A percentile compares a stretch with the other conserved stretches of the same genome.
Conservation (phyloP, 2,888 invertebrate species). For the Sesia bembeciformis region DNA sequence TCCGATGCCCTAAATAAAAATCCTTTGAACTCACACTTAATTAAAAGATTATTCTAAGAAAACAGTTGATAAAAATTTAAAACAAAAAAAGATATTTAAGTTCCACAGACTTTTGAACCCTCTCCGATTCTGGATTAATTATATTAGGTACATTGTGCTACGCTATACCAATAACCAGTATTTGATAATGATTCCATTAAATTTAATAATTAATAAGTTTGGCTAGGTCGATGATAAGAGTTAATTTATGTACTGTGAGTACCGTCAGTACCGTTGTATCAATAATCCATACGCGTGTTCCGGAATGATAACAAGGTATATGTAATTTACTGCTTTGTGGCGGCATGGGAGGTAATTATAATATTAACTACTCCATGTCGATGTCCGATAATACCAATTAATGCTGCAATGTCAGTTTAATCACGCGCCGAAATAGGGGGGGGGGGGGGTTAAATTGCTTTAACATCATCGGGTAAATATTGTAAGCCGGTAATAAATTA, state of each 20-base stretch:
- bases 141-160: no score
- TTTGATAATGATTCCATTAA: no score
- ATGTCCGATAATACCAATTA: background rate
- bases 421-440: background rate
- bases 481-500: background rate
- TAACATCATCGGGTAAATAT: background rate
- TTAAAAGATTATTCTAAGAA: no score
- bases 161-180: no score
- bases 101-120: no score
- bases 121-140: no score
- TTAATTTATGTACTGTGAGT: background rate
- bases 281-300: slow-evolving; percentile 2
- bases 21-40: no score
- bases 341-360: background rate
- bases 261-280: background rate
- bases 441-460: background rate
- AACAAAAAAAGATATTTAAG: no score
- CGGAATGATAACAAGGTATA: slow-evolving; percentile 6
- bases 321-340: slow-evolving; percentile 8
- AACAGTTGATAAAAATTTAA: no score
- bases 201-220: no score
- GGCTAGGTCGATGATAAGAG: no score
- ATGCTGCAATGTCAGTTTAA: background rate
- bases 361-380: background rate
- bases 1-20: no score